phyloP scores from a whole-genome alignment of 2,888 invertebrate genomes.

The Ormyrus rosae region DNA sequence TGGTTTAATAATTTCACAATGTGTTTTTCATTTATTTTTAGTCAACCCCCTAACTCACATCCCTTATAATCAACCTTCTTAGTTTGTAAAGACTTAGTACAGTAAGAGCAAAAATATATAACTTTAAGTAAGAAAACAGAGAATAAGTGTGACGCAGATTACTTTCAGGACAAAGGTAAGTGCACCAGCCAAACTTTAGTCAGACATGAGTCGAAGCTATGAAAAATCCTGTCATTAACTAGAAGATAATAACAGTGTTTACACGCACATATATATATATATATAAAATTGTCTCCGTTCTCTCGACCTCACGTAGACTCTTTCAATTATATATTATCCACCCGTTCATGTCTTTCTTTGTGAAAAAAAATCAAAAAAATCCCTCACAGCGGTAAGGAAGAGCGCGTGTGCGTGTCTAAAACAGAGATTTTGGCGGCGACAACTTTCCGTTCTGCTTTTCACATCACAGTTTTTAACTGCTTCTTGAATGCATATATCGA shows the following conservation, averaged over 20 bases:
- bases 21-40: slow-evolving; percentile 69
- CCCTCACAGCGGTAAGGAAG: slow-evolving; percentile 43
- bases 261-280: slow-evolving; percentile 12
- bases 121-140: slow-evolving; percentile 9
- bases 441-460: slow-evolving; percentile 45
- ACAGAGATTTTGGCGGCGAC: slow-evolving; percentile 46
- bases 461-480: neutral
- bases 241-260: slow-evolving; percentile 10
- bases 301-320: slow-evolving; percentile 54
- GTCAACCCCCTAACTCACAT: slow-evolving; percentile 62
- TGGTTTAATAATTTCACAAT: slow-evolving; percentile 74
- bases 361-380: neutral
- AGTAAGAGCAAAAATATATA: slow-evolving; percentile 13
- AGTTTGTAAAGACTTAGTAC: slow-evolving; percentile 30
- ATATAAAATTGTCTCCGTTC: slow-evolving; percentile 56
- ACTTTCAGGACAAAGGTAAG: slow-evolving; percentile 74
- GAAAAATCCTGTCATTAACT: slow-evolving; percentile 37
- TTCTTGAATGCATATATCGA: too few relatives aligned
- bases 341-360: slow-evolving; percentile 36
- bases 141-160: slow-evolving; percentile 53
- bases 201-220: slow-evolving; percentile 27
- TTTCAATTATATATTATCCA: slow-evolving; percentile 32
- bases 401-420: slow-evolving; percentile 50
- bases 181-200: slow-evolving; percentile 62
- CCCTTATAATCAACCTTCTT: slow-evolving; percentile 24